Evolutionary conservation across 2,888 invertebrate species (phyloP).

Genomic region (Nysson spinosus): DNA sequence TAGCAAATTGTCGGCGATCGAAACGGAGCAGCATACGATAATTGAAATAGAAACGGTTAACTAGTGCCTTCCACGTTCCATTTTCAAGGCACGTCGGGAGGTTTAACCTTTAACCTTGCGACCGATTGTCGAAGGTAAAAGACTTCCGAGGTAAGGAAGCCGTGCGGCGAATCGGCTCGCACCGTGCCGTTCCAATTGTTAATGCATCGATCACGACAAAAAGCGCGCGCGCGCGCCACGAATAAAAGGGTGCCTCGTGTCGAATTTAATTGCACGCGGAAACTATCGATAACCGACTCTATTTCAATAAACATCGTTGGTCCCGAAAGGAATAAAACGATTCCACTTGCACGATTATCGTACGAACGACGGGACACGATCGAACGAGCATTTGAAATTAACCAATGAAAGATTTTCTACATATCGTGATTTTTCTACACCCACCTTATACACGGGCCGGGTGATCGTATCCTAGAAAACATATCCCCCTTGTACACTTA

Average conservation of each 20-base stretch:
- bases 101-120: constrained; percentile 41
- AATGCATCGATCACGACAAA: constrained; percentile 9
- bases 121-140: constrained; percentile 31
- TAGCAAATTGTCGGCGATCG: constrained; percentile 32
- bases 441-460: too few relatives aligned
- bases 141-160: constrained; percentile 33
- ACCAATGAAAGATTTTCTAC: too few relatives aligned
- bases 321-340: not conserved
- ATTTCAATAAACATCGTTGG: not conserved
- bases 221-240: not conserved
- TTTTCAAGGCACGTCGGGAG: constrained; percentile 37
- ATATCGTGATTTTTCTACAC: too few relatives aligned
- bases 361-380: too few relatives aligned
- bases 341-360: not conserved
- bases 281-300: constrained; percentile 9
- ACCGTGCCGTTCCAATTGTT: constrained; percentile 29
- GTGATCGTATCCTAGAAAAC: too few relatives aligned
- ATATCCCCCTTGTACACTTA: too few relatives aligned
- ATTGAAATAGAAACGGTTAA: constrained; percentile 46
- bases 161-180: too few relatives aligned
- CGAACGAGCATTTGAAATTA: too few relatives aligned
- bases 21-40: constrained; percentile 25
- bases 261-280: constrained; percentile 19
- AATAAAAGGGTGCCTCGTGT: constrained; percentile 9
- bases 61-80: constrained; percentile 36